phyloP scores from a whole-genome alignment of 2,888 invertebrate species.

The Minunthozetes semirufus region DNA sequence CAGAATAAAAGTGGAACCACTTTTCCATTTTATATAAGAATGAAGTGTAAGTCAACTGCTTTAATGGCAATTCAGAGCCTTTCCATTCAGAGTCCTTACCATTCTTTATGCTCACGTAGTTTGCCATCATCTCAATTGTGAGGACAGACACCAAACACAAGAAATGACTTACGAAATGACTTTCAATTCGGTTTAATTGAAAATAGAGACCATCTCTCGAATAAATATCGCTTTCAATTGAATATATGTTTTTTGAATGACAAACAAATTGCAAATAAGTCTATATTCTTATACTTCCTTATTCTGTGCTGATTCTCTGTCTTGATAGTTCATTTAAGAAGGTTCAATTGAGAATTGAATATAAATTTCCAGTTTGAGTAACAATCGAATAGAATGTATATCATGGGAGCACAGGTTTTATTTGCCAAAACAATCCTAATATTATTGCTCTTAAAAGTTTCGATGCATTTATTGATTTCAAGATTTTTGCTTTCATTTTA shows the following conservation, averaged over 20 bases:
- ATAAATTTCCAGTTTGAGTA: background rate
- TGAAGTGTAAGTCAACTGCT: conserved; percentile 16
- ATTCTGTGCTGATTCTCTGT: too few relatives aligned
- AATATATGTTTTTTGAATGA: background rate
- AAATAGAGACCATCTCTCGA: background rate
- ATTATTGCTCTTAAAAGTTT: conserved; percentile 7
- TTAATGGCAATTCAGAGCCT: conserved; percentile 20
- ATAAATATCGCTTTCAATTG: background rate
- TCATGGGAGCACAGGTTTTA: background rate
- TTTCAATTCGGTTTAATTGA: background rate
- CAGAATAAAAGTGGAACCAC: conserved; percentile 14
- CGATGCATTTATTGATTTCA: conserved; percentile 16
- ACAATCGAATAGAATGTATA: background rate
- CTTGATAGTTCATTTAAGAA: background rate
- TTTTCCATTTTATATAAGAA: conserved; percentile 15
- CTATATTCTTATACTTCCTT: too few relatives aligned
- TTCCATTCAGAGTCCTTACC: background rate
- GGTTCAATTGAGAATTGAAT: background rate
- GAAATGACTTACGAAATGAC: background rate
- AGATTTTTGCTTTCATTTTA: background rate
- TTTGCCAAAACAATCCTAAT: background rate
- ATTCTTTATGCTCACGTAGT: background rate
- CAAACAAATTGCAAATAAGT: background rate
- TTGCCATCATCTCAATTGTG: background rate
- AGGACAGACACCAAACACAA: conserved; percentile 5